phyloP scores from a whole-genome alignment of 2,113 vertebrate species.

The Semicossyphus pulcher region DNA sequence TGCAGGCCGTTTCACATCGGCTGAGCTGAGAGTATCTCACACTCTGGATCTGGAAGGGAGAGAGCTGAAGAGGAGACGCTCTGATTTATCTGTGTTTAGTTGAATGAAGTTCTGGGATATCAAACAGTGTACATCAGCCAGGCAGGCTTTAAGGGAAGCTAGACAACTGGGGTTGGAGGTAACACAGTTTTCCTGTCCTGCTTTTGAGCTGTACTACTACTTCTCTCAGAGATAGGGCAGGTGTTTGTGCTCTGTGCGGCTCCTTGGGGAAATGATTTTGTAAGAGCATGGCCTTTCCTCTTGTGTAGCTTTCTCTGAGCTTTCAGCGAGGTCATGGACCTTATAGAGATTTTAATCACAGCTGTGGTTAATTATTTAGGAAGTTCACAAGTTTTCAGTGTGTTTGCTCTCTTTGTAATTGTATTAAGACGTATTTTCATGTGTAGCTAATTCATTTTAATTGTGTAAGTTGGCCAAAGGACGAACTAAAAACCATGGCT shows the following conservation, averaged over 20 bases:
- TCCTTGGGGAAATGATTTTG: neutral
- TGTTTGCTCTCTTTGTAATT: neutral
- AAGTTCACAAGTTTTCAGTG: neutral
- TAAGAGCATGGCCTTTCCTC: neutral
- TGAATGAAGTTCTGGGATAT: neutral
- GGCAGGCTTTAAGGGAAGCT: neutral
- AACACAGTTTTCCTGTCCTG: neutral
- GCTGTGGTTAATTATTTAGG: neutral
- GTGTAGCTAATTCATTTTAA: constrained; percentile 1
- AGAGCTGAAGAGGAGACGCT: neutral
- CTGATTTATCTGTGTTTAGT: neutral
- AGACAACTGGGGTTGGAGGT: neutral
- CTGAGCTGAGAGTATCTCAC: neutral
- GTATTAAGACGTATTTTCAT: neutral
- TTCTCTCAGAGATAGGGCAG: neutral
- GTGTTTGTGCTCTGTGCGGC: neutral
- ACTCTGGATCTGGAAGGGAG: neutral
- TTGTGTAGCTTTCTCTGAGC: neutral
- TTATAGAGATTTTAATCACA: neutral
- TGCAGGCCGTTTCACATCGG: neutral
- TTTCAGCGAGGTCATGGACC: neutral
- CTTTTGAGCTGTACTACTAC: neutral
- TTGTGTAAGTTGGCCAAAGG: neutral
- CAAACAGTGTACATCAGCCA: neutral
- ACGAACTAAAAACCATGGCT: neutral